Evolutionary conservation across 2,888 invertebrate genomes (phyloP), one percentile per base, ranked within the genome.

Genomic region (Coremacera marginata): DNA sequence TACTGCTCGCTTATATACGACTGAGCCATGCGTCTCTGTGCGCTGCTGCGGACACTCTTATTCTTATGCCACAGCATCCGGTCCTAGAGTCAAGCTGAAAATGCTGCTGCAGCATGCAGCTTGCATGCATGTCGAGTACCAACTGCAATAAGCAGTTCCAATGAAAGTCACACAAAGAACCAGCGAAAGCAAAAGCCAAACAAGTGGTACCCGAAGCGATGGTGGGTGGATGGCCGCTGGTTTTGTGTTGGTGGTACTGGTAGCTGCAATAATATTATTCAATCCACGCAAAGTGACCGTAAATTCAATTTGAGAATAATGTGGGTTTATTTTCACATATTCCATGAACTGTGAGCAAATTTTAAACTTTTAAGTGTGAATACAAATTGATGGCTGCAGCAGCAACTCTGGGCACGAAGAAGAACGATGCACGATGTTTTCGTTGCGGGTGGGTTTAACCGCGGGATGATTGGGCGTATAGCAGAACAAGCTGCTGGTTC

Each of bases 301-400:
- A 80, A 79, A 80, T 80, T 80, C 78, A 78, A 77, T 80, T 78
- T 75, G 65, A 76, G 78, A 72, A 71, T 73, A 80, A 80, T 75
- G 80, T 75, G 72, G 70, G 67, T 78, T 77, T 70, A 77, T 79
- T 78, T 77, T 63, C 70, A 71, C 70, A 75, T 49, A 73, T 60
- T 76, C 25, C 67, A 55, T 67, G 37, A 37, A 67, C n/a, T 55
- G 37, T 22, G 34, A 37, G 49, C 60, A 25, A 60, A 62, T 60
- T 60, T 72, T 57, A 72, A 62, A 60, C 44, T 72, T 72, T 72
- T 72, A 72, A 72, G 44, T 72, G 72, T 44, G 72, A 72, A 44
- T 62, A 72, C 72, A 72, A 72, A 62, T 62, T 60, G 62, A 57
- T 34, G 60, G 51, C n/a, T 51, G 25, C 16, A 49, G 19, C n/a